Conservation (phyloP, 2,888 invertebrate species). For the Apotomis betuletana region DNA sequence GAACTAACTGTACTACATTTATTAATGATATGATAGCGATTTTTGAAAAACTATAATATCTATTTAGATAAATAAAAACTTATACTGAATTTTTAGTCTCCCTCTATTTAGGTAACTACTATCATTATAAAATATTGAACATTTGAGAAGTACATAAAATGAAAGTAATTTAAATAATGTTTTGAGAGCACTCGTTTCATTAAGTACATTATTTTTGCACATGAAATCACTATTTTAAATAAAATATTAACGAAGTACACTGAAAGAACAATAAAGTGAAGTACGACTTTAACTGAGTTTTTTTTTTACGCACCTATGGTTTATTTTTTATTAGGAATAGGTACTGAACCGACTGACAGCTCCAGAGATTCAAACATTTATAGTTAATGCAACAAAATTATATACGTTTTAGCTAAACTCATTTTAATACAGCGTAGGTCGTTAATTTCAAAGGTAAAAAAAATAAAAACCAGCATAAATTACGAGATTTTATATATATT, state of each 20-base stretch:
- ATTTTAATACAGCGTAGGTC: too few species aligned
- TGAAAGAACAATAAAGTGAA: conserved; percentile 71
- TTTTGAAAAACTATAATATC: conserved; percentile 27
- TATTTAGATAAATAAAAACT: conserved; percentile 29
- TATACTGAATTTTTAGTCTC: conserved; percentile 36
- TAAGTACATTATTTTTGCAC: conserved; percentile 80
- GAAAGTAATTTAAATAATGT: conserved; percentile 60
- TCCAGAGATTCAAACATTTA: too few species aligned
- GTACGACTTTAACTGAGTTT: conserved; percentile 48
- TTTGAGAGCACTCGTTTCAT: conserved; percentile 73
- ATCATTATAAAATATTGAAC: conserved; percentile 44
- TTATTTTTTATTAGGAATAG: too few species aligned
- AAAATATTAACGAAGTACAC: conserved; percentile 73
- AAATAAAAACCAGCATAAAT: too few species aligned
- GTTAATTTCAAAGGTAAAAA: too few species aligned
- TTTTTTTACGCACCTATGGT: background rate
- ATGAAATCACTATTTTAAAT: conserved; percentile 80
- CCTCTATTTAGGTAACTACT: conserved; percentile 42
- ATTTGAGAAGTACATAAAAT: conserved; percentile 42
- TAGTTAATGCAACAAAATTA: too few species aligned
- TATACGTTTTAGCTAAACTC: too few species aligned
- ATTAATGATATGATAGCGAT: conserved; percentile 33
- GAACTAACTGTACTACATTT: conserved; percentile 18
- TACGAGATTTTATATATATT: too few species aligned
- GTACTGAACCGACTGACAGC: too few species aligned